Evolutionary conservation across 2,888 invertebrate species (phyloP), one percentile per base, ranked within the genome.

Genomic region (Lasioglossum morio): DNA sequence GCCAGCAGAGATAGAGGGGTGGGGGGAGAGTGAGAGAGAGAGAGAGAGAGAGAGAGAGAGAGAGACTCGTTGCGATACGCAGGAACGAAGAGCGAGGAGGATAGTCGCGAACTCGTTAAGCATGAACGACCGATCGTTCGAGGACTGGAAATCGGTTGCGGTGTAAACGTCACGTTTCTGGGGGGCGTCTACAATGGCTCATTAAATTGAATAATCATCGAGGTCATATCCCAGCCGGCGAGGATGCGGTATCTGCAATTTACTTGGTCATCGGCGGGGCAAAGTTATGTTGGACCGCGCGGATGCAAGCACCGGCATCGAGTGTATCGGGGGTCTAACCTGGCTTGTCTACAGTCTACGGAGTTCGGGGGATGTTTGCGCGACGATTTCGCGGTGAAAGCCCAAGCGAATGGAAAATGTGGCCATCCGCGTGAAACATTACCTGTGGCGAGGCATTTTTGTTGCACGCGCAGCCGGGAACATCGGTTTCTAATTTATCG

Each of bases 171-270:
- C 94, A 94, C 94, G 94, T 93, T 93, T 91, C 91, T 85, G 81
- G 89, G 90, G 57, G 87, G 84, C 84, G 85, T 87, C 88, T 86
- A 89, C 90, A 90, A 92, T 91, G 89, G 92, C 93, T 92, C 93
- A 93, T 93, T 93, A 94, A 93, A 91, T 93, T 92, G 92, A 92
- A 93, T 93, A 92, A 93, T 92, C 90, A 92, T 93, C 90, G 92
- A 90, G 90, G 90, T 90, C 88, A 88, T 86, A 91, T 91, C 86
- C 82, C 72, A 84, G 75, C 83, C 77, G 81, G 86, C 75, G 79
- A 85, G 84, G 77, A 87, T 63, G 82, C 85, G 84, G 87, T 84
- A 89, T 83, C 82, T 88, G 84, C 82, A 87, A 88, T 89, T 89
- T 88, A 86, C 87, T 88, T 87, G 85, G 85, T 73, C 88, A 88